Evolutionary conservation across 2,888 invertebrate species (phyloP).

Genomic region (Drosophila merina): DNA sequence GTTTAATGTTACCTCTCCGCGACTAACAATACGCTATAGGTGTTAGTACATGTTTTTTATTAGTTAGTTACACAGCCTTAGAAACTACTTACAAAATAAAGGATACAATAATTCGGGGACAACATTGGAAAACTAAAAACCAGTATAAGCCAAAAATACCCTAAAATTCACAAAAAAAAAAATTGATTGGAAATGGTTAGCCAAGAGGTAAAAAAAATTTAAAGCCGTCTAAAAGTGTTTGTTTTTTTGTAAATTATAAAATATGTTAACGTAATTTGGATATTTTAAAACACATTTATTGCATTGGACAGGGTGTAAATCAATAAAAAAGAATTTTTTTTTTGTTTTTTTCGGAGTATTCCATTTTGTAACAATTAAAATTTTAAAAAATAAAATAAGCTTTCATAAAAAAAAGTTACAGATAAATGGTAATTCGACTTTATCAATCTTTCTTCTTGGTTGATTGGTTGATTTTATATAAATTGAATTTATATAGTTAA

Average conservation of each 20-base stretch:
- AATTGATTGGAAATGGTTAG: background rate
- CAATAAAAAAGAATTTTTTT: background rate
- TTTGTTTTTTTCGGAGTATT: slow-evolving; percentile 27
- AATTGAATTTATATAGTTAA: slow-evolving; percentile 41
- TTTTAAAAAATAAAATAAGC: slow-evolving; percentile 8
- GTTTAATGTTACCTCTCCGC: slow-evolving; percentile 4
- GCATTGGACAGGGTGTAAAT: background rate
- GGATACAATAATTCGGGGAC: slow-evolving; percentile 49
- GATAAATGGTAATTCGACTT: slow-evolving; percentile 46
- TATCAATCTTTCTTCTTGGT: slow-evolving; percentile 28
- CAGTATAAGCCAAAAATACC: slow-evolving; percentile 41
- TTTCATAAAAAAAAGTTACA: slow-evolving; percentile 17
- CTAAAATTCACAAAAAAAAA: slow-evolving; percentile 10
- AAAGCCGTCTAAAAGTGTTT: background rate
- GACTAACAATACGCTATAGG: slow-evolving; percentile 19
- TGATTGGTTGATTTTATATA: slow-evolving; percentile 36
- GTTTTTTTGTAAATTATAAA: slow-evolving; percentile 1
- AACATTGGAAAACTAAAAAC: slow-evolving; percentile 41
- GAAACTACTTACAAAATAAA: slow-evolving; percentile 71
- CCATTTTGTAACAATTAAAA: slow-evolving; percentile 29
- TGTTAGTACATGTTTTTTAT: slow-evolving; percentile 37
- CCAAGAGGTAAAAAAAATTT: slow-evolving; percentile 9
- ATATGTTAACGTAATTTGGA: slow-evolving; percentile 29
- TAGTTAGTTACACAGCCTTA: slow-evolving; percentile 78
- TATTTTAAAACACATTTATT: slow-evolving; percentile 29